Conservation (phyloP, 1,140 invertebrate genomes). For the Mycetomoellerius zeteki region DNA sequence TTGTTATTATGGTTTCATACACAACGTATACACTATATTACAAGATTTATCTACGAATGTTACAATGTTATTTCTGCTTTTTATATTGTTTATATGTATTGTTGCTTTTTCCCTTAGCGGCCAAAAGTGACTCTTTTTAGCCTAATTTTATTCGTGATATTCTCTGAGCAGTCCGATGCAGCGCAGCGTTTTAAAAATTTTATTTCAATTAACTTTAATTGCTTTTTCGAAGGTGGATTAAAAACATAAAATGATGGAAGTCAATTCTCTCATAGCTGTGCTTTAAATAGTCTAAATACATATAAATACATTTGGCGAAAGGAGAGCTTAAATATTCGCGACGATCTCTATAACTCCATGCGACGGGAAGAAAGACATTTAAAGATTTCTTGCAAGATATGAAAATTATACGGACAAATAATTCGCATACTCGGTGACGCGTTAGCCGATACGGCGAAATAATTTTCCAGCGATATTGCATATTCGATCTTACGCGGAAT, state of each 20-base stretch:
- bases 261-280: not conserved
- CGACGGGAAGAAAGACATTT: not conserved
- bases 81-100: not conserved
- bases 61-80: not conserved
- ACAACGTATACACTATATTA: not conserved
- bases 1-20: not conserved
- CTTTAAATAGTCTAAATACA: not conserved
- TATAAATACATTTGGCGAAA: not conserved
- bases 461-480: conserved; percentile 25
- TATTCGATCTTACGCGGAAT: conserved; percentile 41
- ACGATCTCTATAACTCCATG: not conserved
- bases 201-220: conserved; percentile 24
- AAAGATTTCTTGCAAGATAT: not conserved
- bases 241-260: not conserved
- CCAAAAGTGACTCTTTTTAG: not conserved
- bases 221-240: not conserved
- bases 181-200: conserved; percentile 11
- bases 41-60: conserved; percentile 3
- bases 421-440: conserved; percentile 12
- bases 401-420: conserved; percentile 17
- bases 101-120: not conserved
- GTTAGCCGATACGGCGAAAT: conserved; percentile 17
- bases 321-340: not conserved
- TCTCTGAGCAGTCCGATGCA: not conserved
- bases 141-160: conserved; percentile 6